Conservation (phyloP, 2,113 vertebrate genomes). For the Hippocampus comes region DNA sequence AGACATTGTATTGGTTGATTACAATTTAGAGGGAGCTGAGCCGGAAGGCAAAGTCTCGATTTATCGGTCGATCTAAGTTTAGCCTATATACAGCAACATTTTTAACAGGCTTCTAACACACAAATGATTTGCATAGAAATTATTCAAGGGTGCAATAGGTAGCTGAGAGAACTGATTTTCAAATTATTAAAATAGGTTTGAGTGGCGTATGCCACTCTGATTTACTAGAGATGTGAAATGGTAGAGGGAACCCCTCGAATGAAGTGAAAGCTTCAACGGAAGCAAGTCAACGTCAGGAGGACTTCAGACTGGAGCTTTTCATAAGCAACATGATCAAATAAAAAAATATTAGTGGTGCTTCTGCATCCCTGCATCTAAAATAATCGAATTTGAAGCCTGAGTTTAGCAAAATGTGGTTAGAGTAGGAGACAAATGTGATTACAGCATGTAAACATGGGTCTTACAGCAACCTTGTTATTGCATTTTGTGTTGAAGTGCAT, state of each 20-base stretch:
- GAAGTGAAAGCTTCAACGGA: conserved; percentile 3
- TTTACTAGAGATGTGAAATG: background rate
- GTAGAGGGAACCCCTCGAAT: background rate
- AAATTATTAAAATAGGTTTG: background rate
- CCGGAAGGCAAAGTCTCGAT: no score
- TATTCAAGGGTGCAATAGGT: background rate
- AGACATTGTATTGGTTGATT: no score
- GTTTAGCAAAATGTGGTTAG: conserved; percentile 14
- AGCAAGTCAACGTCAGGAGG: conserved; percentile 2
- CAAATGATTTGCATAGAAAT: background rate
- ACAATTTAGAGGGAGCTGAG: no score
- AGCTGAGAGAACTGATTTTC: no score
- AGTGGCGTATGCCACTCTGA: background rate
- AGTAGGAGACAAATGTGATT: conserved; percentile 29
- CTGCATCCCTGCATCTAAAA: conserved; percentile 21
- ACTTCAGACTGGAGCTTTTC: conserved; percentile 11
- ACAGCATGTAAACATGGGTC: conserved; percentile 31
- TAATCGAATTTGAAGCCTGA: conserved; percentile 33
- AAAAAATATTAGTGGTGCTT: conserved; percentile 10
- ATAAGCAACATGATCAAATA: conserved; percentile 15
- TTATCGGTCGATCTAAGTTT: no score
- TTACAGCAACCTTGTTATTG: conserved; percentile 4
- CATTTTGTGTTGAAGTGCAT: conserved; percentile 3
- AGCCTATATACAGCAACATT: no score
- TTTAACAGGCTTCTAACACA: background rate